Base-by-base conservation (phyloP, 2,113 vertebrate species). In the Phalacrocorax pelagicus region DNA sequence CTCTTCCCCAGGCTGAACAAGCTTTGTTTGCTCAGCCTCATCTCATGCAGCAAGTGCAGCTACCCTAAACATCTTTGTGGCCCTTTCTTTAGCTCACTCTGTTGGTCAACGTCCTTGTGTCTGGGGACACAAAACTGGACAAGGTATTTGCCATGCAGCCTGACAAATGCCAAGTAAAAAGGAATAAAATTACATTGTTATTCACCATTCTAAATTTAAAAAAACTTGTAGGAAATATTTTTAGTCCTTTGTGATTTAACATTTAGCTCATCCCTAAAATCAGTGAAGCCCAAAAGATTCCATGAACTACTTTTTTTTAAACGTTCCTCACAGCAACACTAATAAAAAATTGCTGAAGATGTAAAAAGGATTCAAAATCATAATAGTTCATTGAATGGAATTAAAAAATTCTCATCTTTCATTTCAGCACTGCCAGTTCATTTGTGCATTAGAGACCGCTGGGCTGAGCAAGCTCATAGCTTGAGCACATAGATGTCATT, bases 291-390 rank as follows among this genome's bases (percentile, higher is more conserved):
- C 81, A 42, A 65, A 90, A 72, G 74, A 91, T 72, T 95, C 65
- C 34, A 46, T 89, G 30, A 89, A 72, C 54, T 71, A 67, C 38
- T 79, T 95, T 90, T 89, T 78, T 65, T n/a, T 6, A 24, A 86
- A 34, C 0, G 0, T 78, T 94, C 63, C 46, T 94, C 47, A 47
- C 21, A 87, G 66, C 27, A 5, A 47, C 3, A 0, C 6, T 96
- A 82, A 81, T 77, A 52, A 91, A 92, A 94, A 75, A 85, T 54
- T 85, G 78, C 66, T 88, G 83, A 94, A 91, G 62, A 83, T n/a
- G 17, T 83, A 70, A 86, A 92, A 94, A 88, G 10, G 40, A 65
- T 77, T 93, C 22, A 58, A 93, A 88, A 73, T 52, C 67, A 11
- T 55, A 87, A 69, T 12, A 72, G 59, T 65, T 95, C 49, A 38